Percentiles rank a stretch among this genome's conserved stretches.
Conservation (phyloP, 1,140 invertebrate genomes). For the Laupala kohalensis region DNA sequence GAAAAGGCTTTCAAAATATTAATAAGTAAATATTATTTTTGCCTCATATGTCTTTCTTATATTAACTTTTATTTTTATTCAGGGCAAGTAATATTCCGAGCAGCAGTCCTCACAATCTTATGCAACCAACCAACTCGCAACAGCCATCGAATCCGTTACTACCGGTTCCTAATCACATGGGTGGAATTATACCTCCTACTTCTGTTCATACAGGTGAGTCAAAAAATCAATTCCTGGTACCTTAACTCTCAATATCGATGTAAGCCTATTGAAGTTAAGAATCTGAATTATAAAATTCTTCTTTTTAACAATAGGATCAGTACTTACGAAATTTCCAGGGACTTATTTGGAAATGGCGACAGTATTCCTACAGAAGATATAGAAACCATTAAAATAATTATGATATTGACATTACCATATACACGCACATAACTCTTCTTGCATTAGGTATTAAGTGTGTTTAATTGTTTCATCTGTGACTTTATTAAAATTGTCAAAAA, state of each 20-base stretch:
- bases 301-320: no score
- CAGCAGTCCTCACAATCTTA: background rate
- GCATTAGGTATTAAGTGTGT: no score
- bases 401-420: background rate
- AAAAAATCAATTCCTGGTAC: background rate
- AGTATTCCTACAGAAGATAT: no score
- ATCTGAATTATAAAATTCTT: no score
- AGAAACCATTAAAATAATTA: background rate
- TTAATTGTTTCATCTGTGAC: no score
- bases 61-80: background rate
- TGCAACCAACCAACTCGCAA: background rate
- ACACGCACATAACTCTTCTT: background rate
- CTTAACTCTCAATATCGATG: background rate
- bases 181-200: background rate
- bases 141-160: background rate
- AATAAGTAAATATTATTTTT: background rate
- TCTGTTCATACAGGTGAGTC: background rate
- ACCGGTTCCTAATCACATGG: background rate
- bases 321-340: no score
- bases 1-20: background rate
- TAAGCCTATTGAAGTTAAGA: no score
- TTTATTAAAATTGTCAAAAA: no score
- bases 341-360: no score
- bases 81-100: background rate
- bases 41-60: background rate